Conservation (phyloP, 2,888 invertebrate genomes). For the Ligdia adustata region DNA sequence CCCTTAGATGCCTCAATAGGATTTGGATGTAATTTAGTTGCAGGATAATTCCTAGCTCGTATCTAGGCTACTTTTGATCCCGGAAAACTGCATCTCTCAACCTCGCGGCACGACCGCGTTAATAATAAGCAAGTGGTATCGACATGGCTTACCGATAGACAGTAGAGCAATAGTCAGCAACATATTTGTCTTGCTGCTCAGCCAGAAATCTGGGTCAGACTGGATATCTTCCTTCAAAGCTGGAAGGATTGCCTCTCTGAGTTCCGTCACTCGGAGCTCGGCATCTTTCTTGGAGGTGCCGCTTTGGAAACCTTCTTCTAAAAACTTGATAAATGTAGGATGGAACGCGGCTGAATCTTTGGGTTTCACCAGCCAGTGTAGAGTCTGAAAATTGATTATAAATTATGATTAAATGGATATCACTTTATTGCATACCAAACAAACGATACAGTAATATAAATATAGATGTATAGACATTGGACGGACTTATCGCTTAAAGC, state of each 20-base stretch:
- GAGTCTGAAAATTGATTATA: conserved; percentile 59
- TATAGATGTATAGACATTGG: too few species aligned
- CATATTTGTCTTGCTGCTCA: conserved; percentile 86
- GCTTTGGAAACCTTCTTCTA: conserved; percentile 89
- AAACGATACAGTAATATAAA: too few species aligned
- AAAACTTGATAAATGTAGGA: conserved; percentile 89
- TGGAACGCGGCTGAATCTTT: conserved; percentile 92
- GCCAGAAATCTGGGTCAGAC: conserved; percentile 86
- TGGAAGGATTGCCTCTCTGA: conserved; percentile 86
- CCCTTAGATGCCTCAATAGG: too few species aligned
- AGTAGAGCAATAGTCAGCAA: conserved; percentile 88
- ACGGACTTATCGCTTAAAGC: too few species aligned
- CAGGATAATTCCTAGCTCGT: too few species aligned
- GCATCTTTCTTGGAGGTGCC: conserved; percentile 90
- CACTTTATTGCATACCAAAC: too few species aligned
- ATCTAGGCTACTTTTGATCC: too few species aligned
- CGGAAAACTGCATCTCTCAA: too few species aligned
- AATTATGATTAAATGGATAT: too few species aligned
- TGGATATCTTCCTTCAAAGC: conserved; percentile 82
- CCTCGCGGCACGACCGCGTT: too few species aligned
- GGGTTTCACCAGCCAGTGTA: conserved; percentile 94
- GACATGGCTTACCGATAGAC: conserved; percentile 84
- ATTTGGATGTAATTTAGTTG: too few species aligned
- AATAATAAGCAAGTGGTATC: too few species aligned
- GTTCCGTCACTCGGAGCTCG: conserved; percentile 86